Base-by-base conservation (phyloP, 2,113 vertebrate species). In the Tetrao urogallus region DNA sequence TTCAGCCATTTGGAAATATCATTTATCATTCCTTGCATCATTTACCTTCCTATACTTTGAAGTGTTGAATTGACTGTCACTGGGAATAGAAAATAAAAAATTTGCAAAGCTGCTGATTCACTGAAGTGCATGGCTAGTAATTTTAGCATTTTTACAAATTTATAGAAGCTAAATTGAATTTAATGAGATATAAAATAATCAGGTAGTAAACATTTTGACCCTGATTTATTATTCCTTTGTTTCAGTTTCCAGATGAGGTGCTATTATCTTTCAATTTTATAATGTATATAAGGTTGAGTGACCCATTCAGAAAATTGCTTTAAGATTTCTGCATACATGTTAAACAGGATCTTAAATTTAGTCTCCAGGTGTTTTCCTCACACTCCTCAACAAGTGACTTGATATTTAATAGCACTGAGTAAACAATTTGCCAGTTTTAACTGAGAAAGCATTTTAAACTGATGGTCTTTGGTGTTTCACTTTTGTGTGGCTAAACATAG, bases 21-120 rank as follows among this genome's bases (percentile, higher is more conserved):
- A 98, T 98, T 98, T 98, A 97, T 98, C 98, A 99, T 98, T 97
- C 95, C 96, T 96, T 95, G 97, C 98, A 97, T 98, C 96, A 83
- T 98, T 98, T 98, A 97, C 96, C 96, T 98, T 93, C 97, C 86
- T 98, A 88, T 98, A 97, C 97, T 98, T 98, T 97, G 96, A 98
- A 98, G 97, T 98, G 93, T 70, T 97, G 98, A 98, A 98, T 98
- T 98, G 98, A 98, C 97, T 98, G 97, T 98, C 98, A 98, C 94
- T 97, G 98, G 94, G 94, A 97, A 96, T 84, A 97, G 91, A 95
- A 97, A 97, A 95, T 27, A 82, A 84, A 94, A 97, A 96, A 90
- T 92, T 82, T 86, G 63, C 79, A 91, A 96, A 88, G 66, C 56
- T 86, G 54, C 74, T 86, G 16, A 90, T 96, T 94, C 72, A 56